Evolutionary conservation across 2,888 invertebrate genomes (phyloP).

Genomic region (Drosophila subsilvestris): DNA sequence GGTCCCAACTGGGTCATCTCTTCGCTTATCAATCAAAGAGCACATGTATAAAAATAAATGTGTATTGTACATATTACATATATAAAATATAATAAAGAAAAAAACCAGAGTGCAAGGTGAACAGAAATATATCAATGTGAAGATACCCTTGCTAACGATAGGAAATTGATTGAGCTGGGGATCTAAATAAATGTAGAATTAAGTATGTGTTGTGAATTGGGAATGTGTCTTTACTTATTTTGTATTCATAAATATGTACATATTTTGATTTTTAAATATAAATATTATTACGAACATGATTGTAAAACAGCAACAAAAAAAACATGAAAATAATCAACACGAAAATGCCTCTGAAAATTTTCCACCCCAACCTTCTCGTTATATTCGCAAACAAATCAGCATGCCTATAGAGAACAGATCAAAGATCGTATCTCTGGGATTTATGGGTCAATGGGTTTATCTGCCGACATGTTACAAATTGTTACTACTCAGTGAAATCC

Average conservation of each 20-base stretch:
- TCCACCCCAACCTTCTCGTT: slow-evolving; percentile 31
- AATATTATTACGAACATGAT: slow-evolving; percentile 29
- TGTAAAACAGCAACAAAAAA: slow-evolving; percentile 23
- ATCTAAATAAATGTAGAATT: not conserved
- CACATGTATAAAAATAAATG: not conserved
- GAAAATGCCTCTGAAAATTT: slow-evolving; percentile 39
- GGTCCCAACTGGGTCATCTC: slow-evolving; percentile 71
- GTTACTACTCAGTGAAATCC: not conserved
- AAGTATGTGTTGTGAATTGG: not conserved
- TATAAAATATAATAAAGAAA: slow-evolving; percentile 26
- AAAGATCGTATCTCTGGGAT: not conserved
- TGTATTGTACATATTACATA: not conserved
- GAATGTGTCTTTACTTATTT: not conserved
- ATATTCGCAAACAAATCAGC: slow-evolving; percentile 14
- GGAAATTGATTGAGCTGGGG: not conserved
- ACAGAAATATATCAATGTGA: slow-evolving; percentile 5
- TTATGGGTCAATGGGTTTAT: slow-evolving; percentile 33
- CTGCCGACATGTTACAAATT: slow-evolving; percentile 9
- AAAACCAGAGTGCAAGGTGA: slow-evolving; percentile 27
- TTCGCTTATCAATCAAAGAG: slow-evolving; percentile 62
- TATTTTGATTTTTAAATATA: slow-evolving; percentile 34
- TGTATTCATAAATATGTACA: slow-evolving; percentile 14
- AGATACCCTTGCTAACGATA: slow-evolving; percentile 23
- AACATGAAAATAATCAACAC: slow-evolving; percentile 22
- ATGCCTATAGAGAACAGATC: slow-evolving; percentile 13